Percentiles rank a stretch among this genome's conserved stretches.
Conservation (phyloP, 2,113 vertebrate species). For the Pachycephala philippinensis region DNA sequence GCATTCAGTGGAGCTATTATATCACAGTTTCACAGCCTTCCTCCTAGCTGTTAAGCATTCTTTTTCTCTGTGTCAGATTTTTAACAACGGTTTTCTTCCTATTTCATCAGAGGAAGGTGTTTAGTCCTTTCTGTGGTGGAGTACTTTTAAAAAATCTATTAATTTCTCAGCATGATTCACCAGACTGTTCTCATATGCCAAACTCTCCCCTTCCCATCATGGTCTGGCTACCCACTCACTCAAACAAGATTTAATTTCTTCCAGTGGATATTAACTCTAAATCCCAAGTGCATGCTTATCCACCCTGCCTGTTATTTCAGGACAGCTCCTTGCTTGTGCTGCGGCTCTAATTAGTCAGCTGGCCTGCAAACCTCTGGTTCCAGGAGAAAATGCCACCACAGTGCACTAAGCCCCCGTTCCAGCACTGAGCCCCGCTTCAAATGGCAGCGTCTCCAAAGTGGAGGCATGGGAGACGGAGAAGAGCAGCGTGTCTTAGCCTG, state of each 20-base stretch:
- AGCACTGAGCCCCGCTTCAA: neutral
- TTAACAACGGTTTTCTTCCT: neutral
- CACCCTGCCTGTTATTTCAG: neutral
- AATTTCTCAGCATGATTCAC: neutral
- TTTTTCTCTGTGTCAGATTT: neutral
- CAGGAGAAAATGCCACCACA: neutral
- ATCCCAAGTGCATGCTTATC: neutral
- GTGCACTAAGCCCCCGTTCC: neutral
- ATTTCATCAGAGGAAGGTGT: neutral
- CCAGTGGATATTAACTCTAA: neutral
- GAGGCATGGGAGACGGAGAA: neutral
- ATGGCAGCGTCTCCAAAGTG: neutral
- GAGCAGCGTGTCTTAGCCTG: neutral
- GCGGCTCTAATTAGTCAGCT: neutral
- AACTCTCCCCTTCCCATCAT: neutral
- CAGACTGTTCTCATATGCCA: neutral
- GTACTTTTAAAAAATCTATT: neutral
- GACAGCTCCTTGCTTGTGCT: neutral
- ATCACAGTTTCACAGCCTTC: constrained; percentile 1
- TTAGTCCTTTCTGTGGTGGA: neutral
- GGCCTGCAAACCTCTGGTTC: neutral
- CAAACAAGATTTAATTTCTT: constrained; percentile 48
- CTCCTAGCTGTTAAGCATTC: neutral
- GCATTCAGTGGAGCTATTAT: constrained; percentile 1
- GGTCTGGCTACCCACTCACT: neutral